Conservation (phyloP, 2,888 invertebrate genomes). For the Rhaphigaster nebulosa region DNA sequence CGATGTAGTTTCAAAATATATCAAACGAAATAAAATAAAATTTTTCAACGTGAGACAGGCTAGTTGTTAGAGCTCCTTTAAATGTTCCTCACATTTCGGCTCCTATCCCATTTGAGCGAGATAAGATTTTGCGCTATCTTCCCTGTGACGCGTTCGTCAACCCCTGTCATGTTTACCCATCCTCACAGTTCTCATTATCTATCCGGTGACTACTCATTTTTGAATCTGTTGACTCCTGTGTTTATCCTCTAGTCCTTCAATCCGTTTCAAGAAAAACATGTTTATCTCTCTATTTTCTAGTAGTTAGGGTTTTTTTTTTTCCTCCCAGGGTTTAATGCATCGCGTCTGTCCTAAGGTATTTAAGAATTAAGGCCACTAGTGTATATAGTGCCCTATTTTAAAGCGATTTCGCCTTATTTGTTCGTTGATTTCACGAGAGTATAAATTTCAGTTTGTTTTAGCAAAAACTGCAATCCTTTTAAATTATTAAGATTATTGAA, state of each 20-base stretch:
- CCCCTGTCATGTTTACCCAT: background rate
- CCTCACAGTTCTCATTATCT: background rate
- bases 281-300: background rate
- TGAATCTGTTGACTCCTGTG: background rate
- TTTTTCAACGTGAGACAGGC: too few relatives aligned
- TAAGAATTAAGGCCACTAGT: too few relatives aligned
- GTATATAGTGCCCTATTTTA: too few relatives aligned
- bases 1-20: too few relatives aligned
- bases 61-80: background rate
- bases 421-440: too few relatives aligned
- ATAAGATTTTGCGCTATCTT: background rate
- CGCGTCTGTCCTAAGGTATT: too few relatives aligned
- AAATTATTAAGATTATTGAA: too few relatives aligned
- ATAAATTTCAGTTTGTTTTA: too few relatives aligned
- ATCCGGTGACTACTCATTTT: background rate
- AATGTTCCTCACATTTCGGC: background rate
- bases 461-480: too few relatives aligned
- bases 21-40: background rate
- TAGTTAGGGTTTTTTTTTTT: background rate
- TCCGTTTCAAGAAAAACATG: background rate
- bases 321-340: too few relatives aligned
- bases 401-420: too few relatives aligned
- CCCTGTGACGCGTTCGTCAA: background rate
- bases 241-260: background rate
- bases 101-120: background rate